phyloP scores from a whole-genome alignment of 2,797 vertebrate species.

The Crax fasciolata region DNA sequence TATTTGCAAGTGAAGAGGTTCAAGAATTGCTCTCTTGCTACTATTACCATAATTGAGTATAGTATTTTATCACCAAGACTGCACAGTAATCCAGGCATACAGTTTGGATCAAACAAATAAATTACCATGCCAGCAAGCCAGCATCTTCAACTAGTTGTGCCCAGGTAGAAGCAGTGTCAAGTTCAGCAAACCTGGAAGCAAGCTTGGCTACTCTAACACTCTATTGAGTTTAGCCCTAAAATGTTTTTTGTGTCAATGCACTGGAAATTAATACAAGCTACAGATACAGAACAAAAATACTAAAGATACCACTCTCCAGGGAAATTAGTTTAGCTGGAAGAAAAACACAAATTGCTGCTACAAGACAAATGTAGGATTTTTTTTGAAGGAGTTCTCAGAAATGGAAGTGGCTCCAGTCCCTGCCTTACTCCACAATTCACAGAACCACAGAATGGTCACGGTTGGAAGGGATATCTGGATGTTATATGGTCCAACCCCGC shows the following conservation, averaged over 20 bases:
- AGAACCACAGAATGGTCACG: neutral
- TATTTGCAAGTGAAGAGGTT: neutral
- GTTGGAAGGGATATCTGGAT: neutral
- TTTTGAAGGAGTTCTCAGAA: conserved; percentile 11
- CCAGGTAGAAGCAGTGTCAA: conserved; percentile 55
- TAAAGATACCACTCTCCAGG: neutral
- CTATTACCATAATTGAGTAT: conserved; percentile 83
- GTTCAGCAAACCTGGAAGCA: conserved; percentile 78
- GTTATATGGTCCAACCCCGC: neutral
- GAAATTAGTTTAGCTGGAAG: neutral
- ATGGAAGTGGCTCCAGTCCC: neutral
- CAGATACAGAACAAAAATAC: neutral
- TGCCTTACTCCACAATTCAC: neutral
- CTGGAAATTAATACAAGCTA: neutral
- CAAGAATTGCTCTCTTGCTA: neutral
- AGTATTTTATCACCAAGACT: conserved; percentile 83
- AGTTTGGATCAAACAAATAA: conserved; percentile 84
- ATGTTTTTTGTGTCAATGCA: neutral
- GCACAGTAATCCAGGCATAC: conserved; percentile 81
- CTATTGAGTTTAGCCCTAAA: neutral
- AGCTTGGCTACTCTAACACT: neutral
- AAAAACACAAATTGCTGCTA: neutral
- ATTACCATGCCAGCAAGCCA: conserved; percentile 79
- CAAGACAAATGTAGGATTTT: neutral
- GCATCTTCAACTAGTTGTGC: conserved; percentile 82